Conservation (phyloP, 2,113 vertebrate species). For the Rynchops niger region DNA sequence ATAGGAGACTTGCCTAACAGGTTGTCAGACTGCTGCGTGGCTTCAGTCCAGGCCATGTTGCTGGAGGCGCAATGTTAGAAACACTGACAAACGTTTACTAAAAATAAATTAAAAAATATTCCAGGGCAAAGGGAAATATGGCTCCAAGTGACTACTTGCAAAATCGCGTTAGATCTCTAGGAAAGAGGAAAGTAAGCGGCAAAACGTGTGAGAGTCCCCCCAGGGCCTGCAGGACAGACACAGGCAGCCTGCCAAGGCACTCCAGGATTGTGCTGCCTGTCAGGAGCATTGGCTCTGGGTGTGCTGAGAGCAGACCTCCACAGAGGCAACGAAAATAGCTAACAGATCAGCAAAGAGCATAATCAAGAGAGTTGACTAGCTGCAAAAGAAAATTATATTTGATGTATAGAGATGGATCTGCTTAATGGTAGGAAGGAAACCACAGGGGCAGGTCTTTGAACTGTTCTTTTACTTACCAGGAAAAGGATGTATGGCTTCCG, state of each 20-base stretch:
- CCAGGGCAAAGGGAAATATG: conserved; percentile 26
- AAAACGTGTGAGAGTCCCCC: background rate
- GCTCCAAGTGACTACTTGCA: conserved; percentile 47
- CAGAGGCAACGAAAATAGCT: conserved; percentile 51
- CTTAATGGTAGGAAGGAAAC: background rate
- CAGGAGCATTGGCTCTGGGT: conserved; percentile 33
- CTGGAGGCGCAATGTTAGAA: conserved; percentile 63
- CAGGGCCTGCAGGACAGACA: background rate
- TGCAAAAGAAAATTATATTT: background rate
- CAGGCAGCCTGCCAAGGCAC: conserved; percentile 60
- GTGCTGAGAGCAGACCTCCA: conserved; percentile 34
- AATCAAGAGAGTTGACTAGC: background rate
- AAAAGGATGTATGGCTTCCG: background rate
- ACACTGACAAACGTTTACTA: conserved; percentile 62
- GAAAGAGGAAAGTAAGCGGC: conserved; percentile 24
- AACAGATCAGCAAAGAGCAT: conserved; percentile 48
- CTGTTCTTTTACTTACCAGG: background rate
- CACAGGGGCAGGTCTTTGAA: background rate
- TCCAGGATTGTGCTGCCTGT: conserved; percentile 62
- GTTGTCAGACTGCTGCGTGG: conserved; percentile 66
- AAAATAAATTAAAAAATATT: conserved; percentile 66
- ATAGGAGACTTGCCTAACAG: conserved; percentile 70
- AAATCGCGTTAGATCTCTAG: conserved; percentile 43
- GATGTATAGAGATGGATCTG: background rate
- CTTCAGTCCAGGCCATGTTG: conserved; percentile 57